These are phyloP conservation scores for Semicossyphus pulcher DNA, from an alignment of 2,113 vertebrate genomes.

Conservation along the genomic window DNA sequence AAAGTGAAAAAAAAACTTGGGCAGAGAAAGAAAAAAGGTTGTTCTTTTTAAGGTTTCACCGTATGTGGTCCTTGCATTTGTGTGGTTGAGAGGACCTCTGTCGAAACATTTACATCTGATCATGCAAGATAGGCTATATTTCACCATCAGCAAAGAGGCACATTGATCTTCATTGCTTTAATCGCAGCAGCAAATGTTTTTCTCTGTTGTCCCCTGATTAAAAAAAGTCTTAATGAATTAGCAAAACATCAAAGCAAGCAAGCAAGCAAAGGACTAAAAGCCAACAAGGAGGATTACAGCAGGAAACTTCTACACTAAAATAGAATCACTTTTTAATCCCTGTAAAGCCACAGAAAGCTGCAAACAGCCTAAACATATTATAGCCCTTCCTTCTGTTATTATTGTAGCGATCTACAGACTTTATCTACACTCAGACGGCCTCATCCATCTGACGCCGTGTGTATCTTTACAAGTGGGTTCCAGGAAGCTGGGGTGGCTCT, in stretches of 20 bases:
- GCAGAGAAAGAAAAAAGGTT: conserved; percentile 6
- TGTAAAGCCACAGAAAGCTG: background rate
- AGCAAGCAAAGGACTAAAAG: background rate
- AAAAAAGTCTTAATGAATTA: background rate
- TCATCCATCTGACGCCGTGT: background rate
- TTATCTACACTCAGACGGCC: background rate
- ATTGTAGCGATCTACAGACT: background rate
- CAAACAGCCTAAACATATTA: background rate
- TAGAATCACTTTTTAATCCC: background rate
- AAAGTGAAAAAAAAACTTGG: conserved; percentile 11
- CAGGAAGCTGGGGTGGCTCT: background rate
- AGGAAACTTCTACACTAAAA: background rate
- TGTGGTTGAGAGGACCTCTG: background rate
- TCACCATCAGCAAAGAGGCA: background rate
- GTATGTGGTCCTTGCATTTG: background rate
- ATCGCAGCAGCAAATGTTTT: background rate
- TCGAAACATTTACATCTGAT: background rate
- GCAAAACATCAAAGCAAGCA: background rate
- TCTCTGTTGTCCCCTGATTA: background rate
- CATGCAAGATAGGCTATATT: background rate
- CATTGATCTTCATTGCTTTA: background rate
- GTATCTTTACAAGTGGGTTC: background rate
- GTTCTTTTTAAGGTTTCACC: background rate
- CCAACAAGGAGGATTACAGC: background rate
- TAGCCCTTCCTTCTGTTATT: background rate